These are phyloP conservation scores for Strongylocentrotus purpuratus DNA, from an alignment of 35 echinoderm and acorn worm species.

Conservation along the genomic window DNA sequence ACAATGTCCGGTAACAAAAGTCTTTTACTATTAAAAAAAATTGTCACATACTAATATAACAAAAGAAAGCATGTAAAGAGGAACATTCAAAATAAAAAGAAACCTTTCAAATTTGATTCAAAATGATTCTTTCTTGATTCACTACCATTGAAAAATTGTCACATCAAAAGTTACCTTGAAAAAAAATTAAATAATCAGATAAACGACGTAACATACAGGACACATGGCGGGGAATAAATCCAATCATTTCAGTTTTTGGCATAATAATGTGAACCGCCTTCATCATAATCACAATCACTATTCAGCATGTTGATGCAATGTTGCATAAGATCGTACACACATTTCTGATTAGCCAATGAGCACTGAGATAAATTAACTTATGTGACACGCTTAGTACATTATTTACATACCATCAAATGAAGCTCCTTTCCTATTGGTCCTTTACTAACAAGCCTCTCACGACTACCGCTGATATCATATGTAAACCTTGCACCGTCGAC, in stretches of 20 bases:
- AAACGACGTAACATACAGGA: no score
- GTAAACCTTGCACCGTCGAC: constrained; percentile 28
- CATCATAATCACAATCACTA: not conserved
- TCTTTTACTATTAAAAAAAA: no score
- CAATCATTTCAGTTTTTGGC: not conserved
- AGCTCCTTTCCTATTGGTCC: constrained; percentile 43
- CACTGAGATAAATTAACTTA: not conserved
- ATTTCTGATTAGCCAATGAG: not conserved
- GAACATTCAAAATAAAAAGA: no score
- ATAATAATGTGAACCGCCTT: not conserved
- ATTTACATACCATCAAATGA: constrained; percentile 35
- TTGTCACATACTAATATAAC: no score
- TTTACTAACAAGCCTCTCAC: constrained; percentile 37
- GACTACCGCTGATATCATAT: not conserved
- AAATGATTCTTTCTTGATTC: no score
- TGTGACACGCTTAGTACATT: not conserved
- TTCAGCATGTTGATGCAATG: not conserved
- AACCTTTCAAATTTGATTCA: no score
- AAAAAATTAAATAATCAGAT: no score
- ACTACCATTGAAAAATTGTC: no score
- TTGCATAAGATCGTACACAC: not conserved
- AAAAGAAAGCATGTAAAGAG: no score
- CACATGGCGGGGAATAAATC: no score
- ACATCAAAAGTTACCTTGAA: no score
- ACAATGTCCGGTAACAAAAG: no score